Base-by-base conservation (phyloP, 2,113 vertebrate genomes). In the Gopherus evgoodei region DNA sequence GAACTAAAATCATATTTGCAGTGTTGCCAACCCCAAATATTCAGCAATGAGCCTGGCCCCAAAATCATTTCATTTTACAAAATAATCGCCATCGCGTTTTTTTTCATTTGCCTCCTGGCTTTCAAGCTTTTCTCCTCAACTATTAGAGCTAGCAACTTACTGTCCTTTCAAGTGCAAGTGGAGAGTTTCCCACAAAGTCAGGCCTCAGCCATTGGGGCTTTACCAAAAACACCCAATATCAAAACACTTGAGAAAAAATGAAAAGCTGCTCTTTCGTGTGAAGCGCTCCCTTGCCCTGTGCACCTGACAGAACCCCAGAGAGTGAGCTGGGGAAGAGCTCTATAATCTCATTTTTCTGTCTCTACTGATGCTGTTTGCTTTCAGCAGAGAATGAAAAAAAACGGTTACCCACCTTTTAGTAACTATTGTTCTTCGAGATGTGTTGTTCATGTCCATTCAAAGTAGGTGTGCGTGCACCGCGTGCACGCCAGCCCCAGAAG, bases 31-130 rank as follows among this genome's bases (percentile, higher is more conserved):
- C 11, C 44, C 29, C 79, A 69, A 81, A 81, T 1, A 8, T 0
- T 0, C 31, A 50, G 19, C 75, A 35, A 7, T 35, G 29, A 57
- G 80, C 13, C 0, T 1, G 22, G 35, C 44, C 17, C 27, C 1
- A 59, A 54, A 72, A 69, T 62, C 81, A 53, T 38, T 38, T 5
- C 35, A 24, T 1, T 52, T 47, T 21, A 69, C 65, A 69, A n/a
- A 38, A 19, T 69, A 69, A 69, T 69, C 35, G 2, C n/a, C 21
- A n/a, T 9, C 31, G 14, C 4, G 6, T 2, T 14, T 29, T 62
- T 59, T 59, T 88, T 27, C 29, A 5, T 13, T 25, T 22, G 54
- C 44, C 81, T 13, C 11, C 14, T 83, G 84, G 42, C 54, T n/a
- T 69, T 42, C 65, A 22, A 3, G 3, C 3, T 10, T 42, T 82